Evolutionary conservation across 2,797 vertebrate species (phyloP), one percentile per base, ranked within the genome.

Genomic region (Dallia pectoralis): DNA sequence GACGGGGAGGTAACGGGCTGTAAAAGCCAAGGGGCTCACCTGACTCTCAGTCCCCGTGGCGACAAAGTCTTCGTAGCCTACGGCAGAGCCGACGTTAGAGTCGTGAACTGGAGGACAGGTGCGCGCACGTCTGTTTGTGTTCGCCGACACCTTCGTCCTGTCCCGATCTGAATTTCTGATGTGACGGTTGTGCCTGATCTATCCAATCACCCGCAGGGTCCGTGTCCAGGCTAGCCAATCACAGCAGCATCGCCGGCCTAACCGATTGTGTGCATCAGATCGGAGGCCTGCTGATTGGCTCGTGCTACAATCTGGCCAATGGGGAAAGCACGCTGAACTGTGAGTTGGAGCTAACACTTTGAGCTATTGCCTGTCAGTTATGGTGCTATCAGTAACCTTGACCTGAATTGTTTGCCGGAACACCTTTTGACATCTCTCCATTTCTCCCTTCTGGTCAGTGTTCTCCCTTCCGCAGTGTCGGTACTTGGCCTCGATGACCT

Each of bases 231-330:
- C 79, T 95, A 87, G 89, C 92, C 91, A 95, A 95, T 93, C 94
- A 95, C 91, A 92, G 90, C 86, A 92, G 86, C 74, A 79, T 89
- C 82, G 82, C 91, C 0, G 93, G 93, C 61, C 90, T 94, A 85
- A 94, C 93, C 78, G 94, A 95, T 84, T 94, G 93, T 79, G 88
- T 93, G 70, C 91, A 90, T 87, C 93, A 95, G 84, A 90, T 91
- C 62, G 87, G 89, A 36, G 91, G 93, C 49, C 80, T 95, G 78
- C 86, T 95, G 82, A 91, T 94, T 88, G 88, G 88, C 84, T 94
- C 93, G 56, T 91, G 93, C 86, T 94, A 93, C 53, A 93, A 95
- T 84, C 86, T 94, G 74, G 88, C 87, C 3, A 92, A 87, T n/a
- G 94, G 93, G 81, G 91, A 92, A 79, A 94, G 90, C 80, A 74